These are phyloP conservation scores for Phrynocephalus versicolor DNA, from an alignment of 2,113 vertebrate genomes.

Conservation along the genomic window DNA sequence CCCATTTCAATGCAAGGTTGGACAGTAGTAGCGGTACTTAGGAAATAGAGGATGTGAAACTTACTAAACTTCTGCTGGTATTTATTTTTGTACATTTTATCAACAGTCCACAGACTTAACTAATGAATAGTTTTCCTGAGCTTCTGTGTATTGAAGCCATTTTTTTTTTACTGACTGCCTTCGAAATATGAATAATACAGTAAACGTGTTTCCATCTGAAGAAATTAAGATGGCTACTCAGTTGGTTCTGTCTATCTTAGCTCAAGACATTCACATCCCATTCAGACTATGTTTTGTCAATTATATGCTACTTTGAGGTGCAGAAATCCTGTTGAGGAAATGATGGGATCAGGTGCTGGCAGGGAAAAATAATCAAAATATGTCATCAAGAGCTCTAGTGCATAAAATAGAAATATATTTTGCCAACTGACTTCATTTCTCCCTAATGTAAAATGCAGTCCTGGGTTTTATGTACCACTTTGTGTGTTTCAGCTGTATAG, in stretches of 20 bases:
- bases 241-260: background rate
- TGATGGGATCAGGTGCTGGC: background rate
- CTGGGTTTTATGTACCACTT: background rate
- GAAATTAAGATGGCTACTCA: background rate
- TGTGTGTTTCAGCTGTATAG: background rate
- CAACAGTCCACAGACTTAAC: background rate
- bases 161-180: no score
- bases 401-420: background rate
- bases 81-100: background rate
- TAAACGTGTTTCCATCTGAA: background rate
- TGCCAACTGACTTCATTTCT: background rate
- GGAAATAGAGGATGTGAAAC: background rate
- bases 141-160: background rate
- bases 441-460: background rate
- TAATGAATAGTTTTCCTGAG: background rate
- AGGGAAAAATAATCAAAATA: background rate
- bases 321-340: background rate
- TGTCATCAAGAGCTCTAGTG: background rate
- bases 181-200: background rate
- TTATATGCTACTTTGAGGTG: background rate
- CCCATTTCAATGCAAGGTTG: background rate
- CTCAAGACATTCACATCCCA: background rate
- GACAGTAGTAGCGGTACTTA: background rate
- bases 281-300: background rate
- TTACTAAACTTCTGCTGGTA: background rate